Percentiles rank a stretch among this genome's conserved stretches.
These are phyloP conservation scores for Iselma pallidipennis DNA, from an alignment of 2,888 invertebrate species.

Conservation along the genomic window DNA sequence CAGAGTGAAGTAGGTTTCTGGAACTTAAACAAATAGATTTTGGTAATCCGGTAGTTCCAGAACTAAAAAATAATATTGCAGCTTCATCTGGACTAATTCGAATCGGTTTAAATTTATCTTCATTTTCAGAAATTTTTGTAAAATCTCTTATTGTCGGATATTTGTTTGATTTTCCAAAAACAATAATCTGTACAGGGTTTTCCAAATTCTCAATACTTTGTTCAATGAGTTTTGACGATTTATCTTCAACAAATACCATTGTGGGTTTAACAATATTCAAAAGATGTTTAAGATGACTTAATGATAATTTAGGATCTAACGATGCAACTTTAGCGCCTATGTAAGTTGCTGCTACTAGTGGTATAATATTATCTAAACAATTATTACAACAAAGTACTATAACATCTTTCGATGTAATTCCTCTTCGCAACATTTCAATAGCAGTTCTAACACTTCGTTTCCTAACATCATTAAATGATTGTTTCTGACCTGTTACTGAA, in stretches of 20 bases:
- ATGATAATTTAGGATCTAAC: constrained; percentile 39
- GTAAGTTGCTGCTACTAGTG: too few species aligned
- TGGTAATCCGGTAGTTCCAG: constrained; percentile 47
- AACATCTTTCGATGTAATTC: constrained; percentile 54
- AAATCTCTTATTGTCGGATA: constrained; percentile 25
- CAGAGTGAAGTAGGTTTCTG: constrained; percentile 20
- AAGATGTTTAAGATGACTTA: constrained; percentile 33
- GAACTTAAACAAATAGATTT: constrained; percentile 43
- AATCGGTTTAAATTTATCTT: constrained; percentile 24
- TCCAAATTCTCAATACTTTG: constrained; percentile 18
- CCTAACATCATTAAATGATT: constrained; percentile 17
- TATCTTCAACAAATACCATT: constrained; percentile 40
- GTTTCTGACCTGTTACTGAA: constrained; percentile 7
- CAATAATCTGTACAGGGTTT: constrained; percentile 30
- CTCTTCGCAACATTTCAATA: constrained; percentile 50
- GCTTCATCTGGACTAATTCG: constrained; percentile 24
- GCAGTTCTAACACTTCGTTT: constrained; percentile 56
- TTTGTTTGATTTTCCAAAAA: constrained; percentile 33
- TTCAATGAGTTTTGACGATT: constrained; percentile 28
- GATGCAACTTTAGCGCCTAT: too few species aligned
- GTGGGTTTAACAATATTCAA: constrained; percentile 38
- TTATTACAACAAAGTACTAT: constrained; percentile 57
- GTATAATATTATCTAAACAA: constrained; percentile 55
- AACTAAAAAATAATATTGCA: constrained; percentile 45
- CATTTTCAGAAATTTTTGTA: constrained; percentile 3